Evolutionary conservation across 1,140 invertebrate genomes (phyloP).

Genomic region (Whitmania pigra): DNA sequence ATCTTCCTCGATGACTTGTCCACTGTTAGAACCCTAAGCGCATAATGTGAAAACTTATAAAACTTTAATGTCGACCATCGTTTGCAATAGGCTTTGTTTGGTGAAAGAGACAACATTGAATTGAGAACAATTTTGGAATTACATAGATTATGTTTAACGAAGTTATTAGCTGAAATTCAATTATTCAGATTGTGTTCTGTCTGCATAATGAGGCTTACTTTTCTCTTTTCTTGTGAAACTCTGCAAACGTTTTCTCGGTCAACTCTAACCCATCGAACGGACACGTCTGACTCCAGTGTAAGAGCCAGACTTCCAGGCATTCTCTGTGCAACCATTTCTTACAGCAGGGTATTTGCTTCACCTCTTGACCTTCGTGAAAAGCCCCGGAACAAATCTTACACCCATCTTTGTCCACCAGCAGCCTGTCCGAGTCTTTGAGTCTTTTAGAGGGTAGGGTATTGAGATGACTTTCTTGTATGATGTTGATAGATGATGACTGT

Average conservation of each 20-base stretch:
- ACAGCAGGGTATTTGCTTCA: constrained; percentile 38
- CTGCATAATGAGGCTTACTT: no score
- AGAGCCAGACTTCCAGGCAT: constrained; percentile 40
- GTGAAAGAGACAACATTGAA: no score
- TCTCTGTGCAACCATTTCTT: constrained; percentile 41
- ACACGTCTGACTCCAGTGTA: constrained; percentile 39
- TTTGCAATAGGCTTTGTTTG: no score
- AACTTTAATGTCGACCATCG: no score
- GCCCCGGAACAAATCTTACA: constrained; percentile 32
- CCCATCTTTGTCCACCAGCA: background rate
- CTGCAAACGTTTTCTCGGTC: background rate
- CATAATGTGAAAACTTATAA: no score
- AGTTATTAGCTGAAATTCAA: no score
- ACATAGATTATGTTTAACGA: no score
- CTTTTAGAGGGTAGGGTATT: constrained; percentile 3
- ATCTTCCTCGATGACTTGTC: no score
- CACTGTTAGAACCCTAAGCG: no score
- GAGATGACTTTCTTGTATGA: background rate
- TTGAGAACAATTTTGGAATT: no score
- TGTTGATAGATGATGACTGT: background rate
- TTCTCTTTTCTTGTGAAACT: no score
- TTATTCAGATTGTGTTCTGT: no score
- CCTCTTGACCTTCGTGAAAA: constrained; percentile 33
- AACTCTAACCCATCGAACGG: constrained; percentile 35
- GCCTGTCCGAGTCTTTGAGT: constrained; percentile 12